These are phyloP conservation scores for Rhingia rostrata DNA, from an alignment of 2,888 invertebrate genomes.

Conservation along the genomic window DNA sequence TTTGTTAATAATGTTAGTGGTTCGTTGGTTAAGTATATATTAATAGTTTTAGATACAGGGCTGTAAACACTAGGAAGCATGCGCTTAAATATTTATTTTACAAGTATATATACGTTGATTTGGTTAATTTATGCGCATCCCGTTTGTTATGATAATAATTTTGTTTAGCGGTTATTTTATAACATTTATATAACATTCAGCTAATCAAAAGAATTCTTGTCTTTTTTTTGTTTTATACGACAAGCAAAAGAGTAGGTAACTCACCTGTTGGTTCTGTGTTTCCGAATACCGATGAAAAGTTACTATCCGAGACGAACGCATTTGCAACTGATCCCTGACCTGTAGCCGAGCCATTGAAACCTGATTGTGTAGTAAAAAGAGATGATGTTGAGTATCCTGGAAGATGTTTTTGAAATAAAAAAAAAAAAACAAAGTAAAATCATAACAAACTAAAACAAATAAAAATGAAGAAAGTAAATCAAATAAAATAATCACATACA, in stretches of 20 bases:
- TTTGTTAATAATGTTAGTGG: conserved; percentile 48
- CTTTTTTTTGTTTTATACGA: conserved; percentile 23
- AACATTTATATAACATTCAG: conserved; percentile 71
- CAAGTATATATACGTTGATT: conserved; percentile 17
- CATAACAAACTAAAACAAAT: conserved; percentile 10
- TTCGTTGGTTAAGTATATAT: conserved; percentile 48
- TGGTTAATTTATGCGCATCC: conserved; percentile 54
- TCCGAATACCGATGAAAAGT: conserved; percentile 94
- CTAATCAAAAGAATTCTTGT: conserved; percentile 49
- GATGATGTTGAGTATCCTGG: conserved; percentile 66
- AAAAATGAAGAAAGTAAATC: conserved; percentile 68
- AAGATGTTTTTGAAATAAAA: conserved; percentile 21
- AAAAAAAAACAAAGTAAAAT: conserved; percentile 56
- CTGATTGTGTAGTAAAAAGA: conserved; percentile 78
- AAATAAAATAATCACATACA: conserved; percentile 45
- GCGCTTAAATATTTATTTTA: conserved; percentile 31
- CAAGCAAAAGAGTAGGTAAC: conserved; percentile 77
- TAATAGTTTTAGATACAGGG: conserved; percentile 35
- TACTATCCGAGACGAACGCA: conserved; percentile 92
- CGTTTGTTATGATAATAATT: conserved; percentile 30
- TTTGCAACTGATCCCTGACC: conserved; percentile 82
- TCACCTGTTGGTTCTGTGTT: conserved; percentile 88
- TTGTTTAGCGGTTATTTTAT: conserved; percentile 56
- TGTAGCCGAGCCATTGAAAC: conserved; percentile 83
- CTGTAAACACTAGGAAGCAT: conserved; percentile 54